Base-by-base conservation (phyloP, 2,113 vertebrate genomes). In the Girardinichthys multiradiatus region DNA sequence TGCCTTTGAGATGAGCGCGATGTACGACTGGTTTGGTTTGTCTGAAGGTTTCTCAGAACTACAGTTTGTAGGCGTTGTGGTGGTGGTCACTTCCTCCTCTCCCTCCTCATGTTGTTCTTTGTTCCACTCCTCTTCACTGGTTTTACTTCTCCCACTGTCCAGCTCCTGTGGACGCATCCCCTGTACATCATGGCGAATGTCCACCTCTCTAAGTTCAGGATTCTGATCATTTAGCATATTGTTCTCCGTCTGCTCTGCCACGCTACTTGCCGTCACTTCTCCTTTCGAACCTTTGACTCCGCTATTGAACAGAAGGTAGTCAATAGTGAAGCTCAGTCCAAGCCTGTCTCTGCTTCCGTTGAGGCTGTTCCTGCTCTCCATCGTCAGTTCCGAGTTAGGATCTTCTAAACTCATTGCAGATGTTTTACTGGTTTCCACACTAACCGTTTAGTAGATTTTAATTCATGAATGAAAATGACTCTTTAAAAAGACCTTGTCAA, bases 21-120 rank as follows among this genome's bases (percentile, higher is more conserved):
- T 95, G 89, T 96, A 96, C 21, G 95, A 96, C 79, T 95, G 94
- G 1, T 92, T 81, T 0, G 95, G 95, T 66, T 96, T 96, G 69
- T 95, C 92, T 0, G 64, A 42, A 3, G 83, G 87, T 72, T 80
- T 59, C 10, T 5, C 61, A 39, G 66, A 61, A 72, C 35, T 42
- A 29, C 48, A 58, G 66, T 68, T 65, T 33, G 54, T 67, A 9
- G 79, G 67, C 3, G 42, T 79, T 3, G 51, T 83, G 72, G 77
- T 80, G 61, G 83, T 85, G 70, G 87, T 91, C 79, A 81, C 64
- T 48, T 80, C 62, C 82, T 81, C 73, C 83, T 82, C 83, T 80
- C 76, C 83, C 72, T 87, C 78, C 61, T 86, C 70, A 62, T 45
- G 65, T 74, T 61, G 70, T 12, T 74, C 81, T 76, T 70, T 81